Evolutionary conservation across 2,113 vertebrate genomes (phyloP).

Genomic region (Mobula hypostoma): DNA sequence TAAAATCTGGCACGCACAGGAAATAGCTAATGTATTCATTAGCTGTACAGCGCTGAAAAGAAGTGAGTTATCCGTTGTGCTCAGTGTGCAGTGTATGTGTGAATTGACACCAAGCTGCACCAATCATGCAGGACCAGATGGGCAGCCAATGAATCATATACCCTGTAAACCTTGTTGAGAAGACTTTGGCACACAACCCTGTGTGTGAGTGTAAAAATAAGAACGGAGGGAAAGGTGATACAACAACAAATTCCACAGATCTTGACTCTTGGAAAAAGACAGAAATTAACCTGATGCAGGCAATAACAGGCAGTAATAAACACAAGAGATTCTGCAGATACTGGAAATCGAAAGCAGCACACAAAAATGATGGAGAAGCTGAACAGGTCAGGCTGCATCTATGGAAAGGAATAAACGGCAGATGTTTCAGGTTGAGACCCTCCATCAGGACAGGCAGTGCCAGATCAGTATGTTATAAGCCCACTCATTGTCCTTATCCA

Average conservation of each 20-base stretch:
- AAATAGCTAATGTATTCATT: not conserved
- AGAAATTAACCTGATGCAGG: not conserved
- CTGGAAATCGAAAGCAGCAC: too few relatives aligned
- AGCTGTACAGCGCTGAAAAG: not conserved
- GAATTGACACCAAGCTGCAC: slow-evolving; percentile 17
- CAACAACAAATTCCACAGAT: not conserved
- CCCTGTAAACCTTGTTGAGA: not conserved
- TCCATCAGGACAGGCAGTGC: too few relatives aligned
- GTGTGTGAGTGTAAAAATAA: not conserved
- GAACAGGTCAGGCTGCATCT: too few relatives aligned
- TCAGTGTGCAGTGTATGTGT: not conserved
- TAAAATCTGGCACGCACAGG: not conserved
- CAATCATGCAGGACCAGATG: slow-evolving; percentile 7
- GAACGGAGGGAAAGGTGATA: not conserved
- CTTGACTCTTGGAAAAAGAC: not conserved
- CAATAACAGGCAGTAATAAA: not conserved
- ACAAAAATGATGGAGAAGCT: too few relatives aligned
- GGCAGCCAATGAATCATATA: slow-evolving; percentile 25
- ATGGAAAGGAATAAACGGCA: too few relatives aligned
- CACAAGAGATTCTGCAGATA: too few relatives aligned
- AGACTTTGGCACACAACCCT: not conserved
- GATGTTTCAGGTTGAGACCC: too few relatives aligned
- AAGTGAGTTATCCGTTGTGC: not conserved
- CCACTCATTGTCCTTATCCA: not conserved
- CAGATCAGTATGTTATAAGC: not conserved